These are phyloP conservation scores for Eurosta solidaginis DNA, from an alignment of 1,140 invertebrate genomes.

Conservation along the genomic window DNA sequence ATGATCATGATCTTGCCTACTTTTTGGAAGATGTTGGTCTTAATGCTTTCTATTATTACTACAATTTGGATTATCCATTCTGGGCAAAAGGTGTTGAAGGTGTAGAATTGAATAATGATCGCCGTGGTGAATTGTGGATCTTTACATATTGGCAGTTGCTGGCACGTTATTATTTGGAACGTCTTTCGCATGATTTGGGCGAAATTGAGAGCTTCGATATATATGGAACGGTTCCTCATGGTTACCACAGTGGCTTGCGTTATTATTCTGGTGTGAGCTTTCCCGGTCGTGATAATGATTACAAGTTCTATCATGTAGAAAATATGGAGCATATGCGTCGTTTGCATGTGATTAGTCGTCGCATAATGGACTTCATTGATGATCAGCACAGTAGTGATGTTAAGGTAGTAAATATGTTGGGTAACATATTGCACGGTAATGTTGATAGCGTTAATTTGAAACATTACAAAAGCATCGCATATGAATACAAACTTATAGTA, in stretches of 20 bases:
- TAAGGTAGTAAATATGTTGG: conserved; percentile 63
- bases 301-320: conserved; percentile 61
- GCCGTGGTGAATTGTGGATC: conserved; percentile 68
- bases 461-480: conserved; percentile 61
- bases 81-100: conserved; percentile 61
- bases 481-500: conserved; percentile 56
- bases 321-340: conserved; percentile 61
- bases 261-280: conserved; percentile 68
- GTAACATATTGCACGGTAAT: conserved; percentile 64
- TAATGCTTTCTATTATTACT: conserved; percentile 69
- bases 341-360: conserved; percentile 63
- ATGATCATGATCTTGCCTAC: conserved; percentile 66
- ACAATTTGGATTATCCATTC: conserved; percentile 63
- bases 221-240: conserved; percentile 62
- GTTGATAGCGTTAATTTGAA: conserved; percentile 60
- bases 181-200: conserved; percentile 66
- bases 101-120: conserved; percentile 61
- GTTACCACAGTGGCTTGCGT: conserved; percentile 67
- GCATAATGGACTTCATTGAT: conserved; percentile 70
- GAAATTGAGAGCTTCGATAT: conserved; percentile 67
- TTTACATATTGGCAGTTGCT: conserved; percentile 68
- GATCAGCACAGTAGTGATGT: conserved; percentile 61
- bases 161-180: conserved; percentile 70
- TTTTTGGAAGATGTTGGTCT: conserved; percentile 73
- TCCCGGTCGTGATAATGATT: conserved; percentile 65